These are phyloP conservation scores for Phataginus tricuspis DNA, from an alignment of 2,797 vertebrate genomes.

Conservation along the genomic window DNA sequence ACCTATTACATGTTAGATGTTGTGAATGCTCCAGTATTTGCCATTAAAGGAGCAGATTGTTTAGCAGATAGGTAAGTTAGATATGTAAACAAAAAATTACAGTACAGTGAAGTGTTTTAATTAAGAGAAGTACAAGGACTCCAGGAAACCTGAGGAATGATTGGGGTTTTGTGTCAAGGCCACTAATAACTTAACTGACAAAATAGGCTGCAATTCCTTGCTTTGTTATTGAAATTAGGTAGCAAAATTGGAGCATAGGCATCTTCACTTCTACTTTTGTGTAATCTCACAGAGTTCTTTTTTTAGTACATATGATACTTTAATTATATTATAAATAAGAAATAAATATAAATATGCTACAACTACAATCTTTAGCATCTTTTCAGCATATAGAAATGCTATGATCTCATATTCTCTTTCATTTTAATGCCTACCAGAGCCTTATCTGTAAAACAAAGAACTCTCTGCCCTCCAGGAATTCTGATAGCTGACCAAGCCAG, in stretches of 20 bases:
- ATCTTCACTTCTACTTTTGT: background rate
- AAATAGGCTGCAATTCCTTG: background rate
- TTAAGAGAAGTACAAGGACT: background rate
- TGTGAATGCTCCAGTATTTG: constrained; percentile 5
- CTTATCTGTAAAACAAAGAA: constrained; percentile 9
- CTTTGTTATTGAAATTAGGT: background rate
- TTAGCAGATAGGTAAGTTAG: background rate
- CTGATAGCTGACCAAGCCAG: background rate
- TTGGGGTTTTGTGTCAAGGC: background rate
- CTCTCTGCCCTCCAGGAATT: background rate
- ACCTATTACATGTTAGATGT: background rate
- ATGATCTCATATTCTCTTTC: background rate
- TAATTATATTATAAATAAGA: constrained; percentile 1
- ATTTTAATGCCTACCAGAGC: background rate
- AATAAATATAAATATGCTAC: background rate
- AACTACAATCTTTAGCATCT: background rate
- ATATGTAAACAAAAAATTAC: background rate
- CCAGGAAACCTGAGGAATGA: background rate
- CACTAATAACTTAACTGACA: background rate
- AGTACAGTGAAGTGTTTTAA: background rate
- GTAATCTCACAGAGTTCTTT: background rate
- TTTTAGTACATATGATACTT: background rate
- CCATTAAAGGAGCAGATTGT: background rate
- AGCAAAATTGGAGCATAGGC: background rate
- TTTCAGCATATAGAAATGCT: background rate